Evolutionary conservation across 2,888 invertebrate genomes (phyloP).

Genomic region (Carabus problematicus): DNA sequence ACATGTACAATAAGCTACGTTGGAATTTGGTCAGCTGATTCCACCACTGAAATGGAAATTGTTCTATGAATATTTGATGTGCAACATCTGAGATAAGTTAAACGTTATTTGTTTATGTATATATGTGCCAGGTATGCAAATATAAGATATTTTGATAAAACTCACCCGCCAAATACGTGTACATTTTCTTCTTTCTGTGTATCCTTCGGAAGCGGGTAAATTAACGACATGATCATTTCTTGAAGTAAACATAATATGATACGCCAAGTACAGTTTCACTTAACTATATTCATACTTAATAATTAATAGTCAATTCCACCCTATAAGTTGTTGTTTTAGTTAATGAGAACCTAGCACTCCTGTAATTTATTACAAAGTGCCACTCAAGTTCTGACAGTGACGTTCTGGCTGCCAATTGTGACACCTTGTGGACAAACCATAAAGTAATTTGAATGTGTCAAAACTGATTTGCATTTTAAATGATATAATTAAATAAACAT

Average conservation of each 20-base stretch:
- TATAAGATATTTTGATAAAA: conserved; percentile 23
- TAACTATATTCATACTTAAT: conserved; percentile 32
- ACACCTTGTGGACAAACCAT: too few species aligned
- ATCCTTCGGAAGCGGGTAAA: conserved; percentile 44
- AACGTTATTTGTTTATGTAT: conserved; percentile 28
- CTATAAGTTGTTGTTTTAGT: too few species aligned
- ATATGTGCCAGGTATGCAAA: background rate
- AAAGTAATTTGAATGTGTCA: too few species aligned
- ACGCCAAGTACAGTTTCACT: conserved; percentile 21
- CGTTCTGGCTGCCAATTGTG: too few species aligned
- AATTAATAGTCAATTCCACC: background rate
- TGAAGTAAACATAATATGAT: conserved; percentile 45
- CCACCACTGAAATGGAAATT: conserved; percentile 73
- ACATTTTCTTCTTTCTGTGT: conserved; percentile 45
- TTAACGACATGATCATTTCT: conserved; percentile 46
- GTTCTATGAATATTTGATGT: conserved; percentile 48
- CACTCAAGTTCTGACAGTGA: too few species aligned
- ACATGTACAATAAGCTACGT: conserved; percentile 75
- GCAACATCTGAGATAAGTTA: conserved; percentile 40
- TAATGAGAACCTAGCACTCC: too few species aligned
- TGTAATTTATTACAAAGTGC: too few species aligned
- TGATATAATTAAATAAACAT: too few species aligned
- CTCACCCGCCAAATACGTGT: conserved; percentile 48
- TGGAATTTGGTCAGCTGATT: conserved; percentile 85
- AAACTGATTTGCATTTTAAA: too few species aligned